Conservation (phyloP, 2,113 vertebrate genomes). For the Dicrurus megarhynchus region DNA sequence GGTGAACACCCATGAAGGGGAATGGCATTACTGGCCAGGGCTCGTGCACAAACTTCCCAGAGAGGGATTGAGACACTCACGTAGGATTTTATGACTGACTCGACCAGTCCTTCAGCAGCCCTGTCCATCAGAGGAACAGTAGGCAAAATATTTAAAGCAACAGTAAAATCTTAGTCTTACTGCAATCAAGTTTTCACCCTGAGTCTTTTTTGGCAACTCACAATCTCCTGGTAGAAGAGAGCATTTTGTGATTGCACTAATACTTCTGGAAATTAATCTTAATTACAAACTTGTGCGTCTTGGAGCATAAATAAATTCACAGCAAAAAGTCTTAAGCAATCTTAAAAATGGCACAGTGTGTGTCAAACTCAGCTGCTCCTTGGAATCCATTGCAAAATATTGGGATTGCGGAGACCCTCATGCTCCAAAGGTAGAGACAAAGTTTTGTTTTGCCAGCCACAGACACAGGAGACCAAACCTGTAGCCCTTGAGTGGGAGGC, state of each 20-base stretch:
- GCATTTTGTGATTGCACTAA: background rate
- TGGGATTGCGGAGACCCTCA: background rate
- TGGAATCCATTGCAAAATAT: background rate
- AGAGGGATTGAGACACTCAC: conserved; percentile 41
- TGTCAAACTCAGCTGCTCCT: background rate
- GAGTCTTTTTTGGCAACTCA: background rate
- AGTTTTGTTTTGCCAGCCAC: background rate
- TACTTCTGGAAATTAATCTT: background rate
- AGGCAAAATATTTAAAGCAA: conserved; percentile 50
- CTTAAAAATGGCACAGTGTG: background rate
- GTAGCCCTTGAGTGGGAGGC: accelerated
- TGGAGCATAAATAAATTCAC: background rate
- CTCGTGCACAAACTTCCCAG: conserved; percentile 1
- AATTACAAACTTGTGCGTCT: background rate
- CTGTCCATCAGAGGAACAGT: conserved; percentile 40
- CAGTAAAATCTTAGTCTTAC: background rate
- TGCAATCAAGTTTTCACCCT: background rate
- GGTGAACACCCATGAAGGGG: conserved; percentile 7
- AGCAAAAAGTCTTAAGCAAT: background rate
- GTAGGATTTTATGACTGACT: conserved; percentile 45
- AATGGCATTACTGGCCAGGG: background rate
- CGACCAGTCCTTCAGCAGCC: conserved; percentile 43
- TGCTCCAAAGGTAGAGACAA: background rate
- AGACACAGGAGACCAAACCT: background rate
- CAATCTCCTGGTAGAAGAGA: background rate